phyloP scores from a whole-genome alignment of 2,113 vertebrate species.

The Sarotherodon lohbergeri region DNA sequence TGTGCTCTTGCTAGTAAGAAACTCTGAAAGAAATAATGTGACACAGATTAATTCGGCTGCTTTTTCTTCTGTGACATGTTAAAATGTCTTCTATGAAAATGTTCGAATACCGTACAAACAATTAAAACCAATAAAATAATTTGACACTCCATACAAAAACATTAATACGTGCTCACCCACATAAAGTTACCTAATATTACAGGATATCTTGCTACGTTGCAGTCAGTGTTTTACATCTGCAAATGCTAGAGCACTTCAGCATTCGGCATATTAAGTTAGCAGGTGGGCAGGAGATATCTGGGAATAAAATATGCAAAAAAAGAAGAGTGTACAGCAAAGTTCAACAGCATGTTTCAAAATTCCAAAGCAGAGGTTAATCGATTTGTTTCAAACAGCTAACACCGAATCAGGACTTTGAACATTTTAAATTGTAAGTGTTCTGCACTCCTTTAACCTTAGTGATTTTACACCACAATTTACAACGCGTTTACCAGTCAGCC shows the following conservation, averaged over 20 bases:
- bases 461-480: background rate
- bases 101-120: background rate
- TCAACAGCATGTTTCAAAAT: background rate
- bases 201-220: background rate
- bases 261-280: background rate
- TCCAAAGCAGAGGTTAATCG: background rate
- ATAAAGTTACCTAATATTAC: background rate
- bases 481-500: background rate
- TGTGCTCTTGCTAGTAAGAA: background rate
- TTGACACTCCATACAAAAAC: background rate
- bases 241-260: background rate
- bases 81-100: background rate
- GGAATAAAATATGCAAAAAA: background rate
- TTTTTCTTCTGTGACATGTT: background rate
- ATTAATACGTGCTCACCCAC: background rate
- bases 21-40: background rate
- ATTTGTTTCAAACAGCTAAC: background rate
- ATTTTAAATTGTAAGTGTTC: background rate
- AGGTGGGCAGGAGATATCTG: background rate
- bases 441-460: background rate
- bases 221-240: background rate
- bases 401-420: background rate
- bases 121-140: background rate
- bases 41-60: background rate
- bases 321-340: background rate